These are phyloP conservation scores for Galeruca laticollis DNA, from an alignment of 2,888 invertebrate species.

Conservation along the genomic window DNA sequence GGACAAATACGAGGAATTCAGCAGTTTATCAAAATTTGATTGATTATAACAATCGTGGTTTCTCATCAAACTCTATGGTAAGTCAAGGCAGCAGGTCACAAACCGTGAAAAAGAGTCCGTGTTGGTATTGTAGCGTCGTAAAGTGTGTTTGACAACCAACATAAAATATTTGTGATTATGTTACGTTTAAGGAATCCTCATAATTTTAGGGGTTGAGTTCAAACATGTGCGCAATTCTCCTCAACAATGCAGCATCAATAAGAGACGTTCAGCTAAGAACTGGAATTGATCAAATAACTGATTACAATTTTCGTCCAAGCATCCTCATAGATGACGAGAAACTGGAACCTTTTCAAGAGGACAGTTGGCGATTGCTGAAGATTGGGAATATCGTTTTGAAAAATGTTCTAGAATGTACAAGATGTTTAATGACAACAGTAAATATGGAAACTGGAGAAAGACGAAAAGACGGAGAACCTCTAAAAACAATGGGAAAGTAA, in stretches of 20 bases:
- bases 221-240: conserved; percentile 69
- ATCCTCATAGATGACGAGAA: conserved; percentile 67
- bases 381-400: conserved; percentile 69
- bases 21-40: conserved; percentile 43
- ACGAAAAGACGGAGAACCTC: conserved; percentile 67
- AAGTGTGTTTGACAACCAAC: too few species aligned
- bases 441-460: conserved; percentile 67
- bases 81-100: too few species aligned
- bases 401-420: conserved; percentile 69
- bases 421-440: conserved; percentile 66
- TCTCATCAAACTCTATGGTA: conserved; percentile 52
- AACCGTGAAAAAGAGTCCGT: too few species aligned
- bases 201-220: conserved; percentile 66
- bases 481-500: conserved; percentile 69
- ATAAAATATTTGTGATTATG: too few species aligned
- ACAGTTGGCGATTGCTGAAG: conserved; percentile 71
- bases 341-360: conserved; percentile 67
- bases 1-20: conserved; percentile 44
- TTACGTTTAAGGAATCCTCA: too few species aligned
- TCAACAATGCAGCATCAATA: conserved; percentile 69
- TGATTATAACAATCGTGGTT: conserved; percentile 40
- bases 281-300: conserved; percentile 59
- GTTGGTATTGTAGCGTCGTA: too few species aligned
- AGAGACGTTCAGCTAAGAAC: conserved; percentile 68
- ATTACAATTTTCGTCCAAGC: conserved; percentile 70